These are phyloP conservation scores for Salvelinus sp. DNA, from an alignment of 2,113 vertebrate species.

Conservation along the genomic window DNA sequence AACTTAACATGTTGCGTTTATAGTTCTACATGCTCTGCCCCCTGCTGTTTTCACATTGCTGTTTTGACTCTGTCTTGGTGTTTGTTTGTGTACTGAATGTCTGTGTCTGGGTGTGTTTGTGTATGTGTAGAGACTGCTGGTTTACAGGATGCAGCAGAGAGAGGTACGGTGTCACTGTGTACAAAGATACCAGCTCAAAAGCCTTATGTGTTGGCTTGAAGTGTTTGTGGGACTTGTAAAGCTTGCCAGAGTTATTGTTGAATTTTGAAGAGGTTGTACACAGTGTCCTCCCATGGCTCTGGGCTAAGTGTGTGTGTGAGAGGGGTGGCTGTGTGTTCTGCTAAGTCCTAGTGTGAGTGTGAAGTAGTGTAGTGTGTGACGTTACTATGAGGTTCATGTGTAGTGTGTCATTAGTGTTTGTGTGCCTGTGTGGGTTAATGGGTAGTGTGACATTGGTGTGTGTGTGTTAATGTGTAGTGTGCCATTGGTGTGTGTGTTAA, in stretches of 20 bases:
- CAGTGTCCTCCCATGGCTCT: too few species aligned
- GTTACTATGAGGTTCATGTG: not conserved
- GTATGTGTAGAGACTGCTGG: not conserved
- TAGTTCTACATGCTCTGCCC: not conserved
- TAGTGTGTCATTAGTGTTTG: too few species aligned
- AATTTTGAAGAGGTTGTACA: too few species aligned
- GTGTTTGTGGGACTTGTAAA: constrained; percentile 32
- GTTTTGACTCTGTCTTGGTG: not conserved
- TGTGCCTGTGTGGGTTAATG: not conserved
- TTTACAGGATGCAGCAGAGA: not conserved
- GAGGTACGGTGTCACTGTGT: not conserved
- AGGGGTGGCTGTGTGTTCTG: too few species aligned
- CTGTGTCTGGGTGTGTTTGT: too few species aligned
- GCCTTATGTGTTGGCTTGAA: not conserved
- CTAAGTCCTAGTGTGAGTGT: too few species aligned
- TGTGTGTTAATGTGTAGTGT: too few species aligned
- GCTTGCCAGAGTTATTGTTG: not conserved
- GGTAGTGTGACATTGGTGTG: too few species aligned
- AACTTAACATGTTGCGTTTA: too few species aligned
- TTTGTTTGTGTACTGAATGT: not conserved
- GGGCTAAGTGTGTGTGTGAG: too few species aligned
- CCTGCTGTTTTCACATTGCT: not conserved
- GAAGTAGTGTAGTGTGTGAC: too few species aligned
- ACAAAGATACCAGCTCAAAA: not conserved
- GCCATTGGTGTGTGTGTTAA: too few species aligned